These are phyloP conservation scores for Scomber japonicus DNA, from an alignment of 2,113 vertebrate species.

Conservation along the genomic window DNA sequence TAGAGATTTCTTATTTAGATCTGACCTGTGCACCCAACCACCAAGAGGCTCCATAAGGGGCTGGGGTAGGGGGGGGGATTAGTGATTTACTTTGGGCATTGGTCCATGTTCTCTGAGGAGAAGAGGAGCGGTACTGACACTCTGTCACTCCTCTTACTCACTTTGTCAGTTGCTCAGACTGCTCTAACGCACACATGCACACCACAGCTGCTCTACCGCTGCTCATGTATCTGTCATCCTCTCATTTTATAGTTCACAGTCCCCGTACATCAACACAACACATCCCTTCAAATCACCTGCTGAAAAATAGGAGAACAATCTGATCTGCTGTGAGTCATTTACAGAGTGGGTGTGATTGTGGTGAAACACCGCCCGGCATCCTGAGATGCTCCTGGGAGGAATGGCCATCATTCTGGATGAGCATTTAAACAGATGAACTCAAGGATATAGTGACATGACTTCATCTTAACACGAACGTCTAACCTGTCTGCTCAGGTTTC, in stretches of 20 bases:
- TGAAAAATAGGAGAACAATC: not conserved
- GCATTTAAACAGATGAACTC: conserved; percentile 68
- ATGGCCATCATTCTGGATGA: conserved; percentile 28
- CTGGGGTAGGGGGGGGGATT: not conserved
- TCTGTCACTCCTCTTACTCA: conserved; percentile 41
- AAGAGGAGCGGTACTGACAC: conserved; percentile 32
- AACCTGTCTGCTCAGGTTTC: conserved; percentile 84
- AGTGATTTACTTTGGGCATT: conserved; percentile 43
- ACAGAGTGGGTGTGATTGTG: conserved; percentile 7
- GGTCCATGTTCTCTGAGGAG: conserved; percentile 44
- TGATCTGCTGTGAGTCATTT: conserved; percentile 7
- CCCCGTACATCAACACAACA: not conserved
- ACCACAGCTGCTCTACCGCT: conserved; percentile 32
- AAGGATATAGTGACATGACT: conserved; percentile 72
- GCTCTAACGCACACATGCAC: conserved; percentile 19
- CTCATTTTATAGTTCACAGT: conserved; percentile 29
- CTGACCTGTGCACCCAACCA: conserved; percentile 44
- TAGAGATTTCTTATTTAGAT: conserved; percentile 74
- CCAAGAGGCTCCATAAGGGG: conserved; percentile 26
- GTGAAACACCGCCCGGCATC: not conserved
- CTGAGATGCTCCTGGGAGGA: conserved; percentile 42
- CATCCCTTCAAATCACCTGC: not conserved
- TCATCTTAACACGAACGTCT: conserved; percentile 70
- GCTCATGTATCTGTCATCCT: conserved; percentile 38
- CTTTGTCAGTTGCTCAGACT: conserved; percentile 47